These are phyloP conservation scores for Bubalus kerabau DNA, from an alignment of 2,113 vertebrate genomes.

Conservation along the genomic window DNA sequence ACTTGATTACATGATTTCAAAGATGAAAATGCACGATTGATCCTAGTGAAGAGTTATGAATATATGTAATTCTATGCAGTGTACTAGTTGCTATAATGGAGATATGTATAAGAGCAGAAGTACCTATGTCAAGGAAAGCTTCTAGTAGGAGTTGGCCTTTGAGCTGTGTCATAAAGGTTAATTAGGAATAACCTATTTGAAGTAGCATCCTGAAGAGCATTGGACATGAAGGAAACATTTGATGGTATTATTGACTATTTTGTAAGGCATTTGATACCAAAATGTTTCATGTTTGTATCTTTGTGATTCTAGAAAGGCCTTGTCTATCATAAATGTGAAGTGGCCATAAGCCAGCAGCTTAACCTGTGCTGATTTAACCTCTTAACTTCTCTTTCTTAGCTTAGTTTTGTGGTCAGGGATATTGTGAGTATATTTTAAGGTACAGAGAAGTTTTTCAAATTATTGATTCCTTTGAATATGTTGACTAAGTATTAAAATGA, in stretches of 20 bases:
- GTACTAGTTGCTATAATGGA: background rate
- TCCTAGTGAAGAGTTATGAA: background rate
- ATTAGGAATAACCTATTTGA: conserved; percentile 7
- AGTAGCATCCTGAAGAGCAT: background rate
- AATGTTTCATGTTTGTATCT: conserved; percentile 14
- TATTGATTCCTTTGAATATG: conserved; percentile 31
- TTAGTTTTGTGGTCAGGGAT: conserved; percentile 28
- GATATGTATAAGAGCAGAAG: background rate
- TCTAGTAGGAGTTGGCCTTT: background rate
- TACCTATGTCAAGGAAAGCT: background rate
- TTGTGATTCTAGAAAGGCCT: background rate
- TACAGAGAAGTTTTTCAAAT: conserved; percentile 37
- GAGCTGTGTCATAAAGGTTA: conserved; percentile 12
- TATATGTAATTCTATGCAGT: background rate
- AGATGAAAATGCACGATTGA: background rate
- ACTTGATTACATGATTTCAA: conserved; percentile 20
- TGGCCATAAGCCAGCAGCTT: background rate
- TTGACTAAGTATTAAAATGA: conserved; percentile 26
- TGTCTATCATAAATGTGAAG: background rate
- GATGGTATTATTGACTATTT: background rate
- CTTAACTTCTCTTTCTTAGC: conserved; percentile 1
- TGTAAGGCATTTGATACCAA: background rate
- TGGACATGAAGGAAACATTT: background rate
- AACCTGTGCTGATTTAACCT: background rate
- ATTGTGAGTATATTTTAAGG: conserved; percentile 38